Evolutionary conservation across 2,888 invertebrate species (phyloP).

Genomic region (Mimachlamys varia): DNA sequence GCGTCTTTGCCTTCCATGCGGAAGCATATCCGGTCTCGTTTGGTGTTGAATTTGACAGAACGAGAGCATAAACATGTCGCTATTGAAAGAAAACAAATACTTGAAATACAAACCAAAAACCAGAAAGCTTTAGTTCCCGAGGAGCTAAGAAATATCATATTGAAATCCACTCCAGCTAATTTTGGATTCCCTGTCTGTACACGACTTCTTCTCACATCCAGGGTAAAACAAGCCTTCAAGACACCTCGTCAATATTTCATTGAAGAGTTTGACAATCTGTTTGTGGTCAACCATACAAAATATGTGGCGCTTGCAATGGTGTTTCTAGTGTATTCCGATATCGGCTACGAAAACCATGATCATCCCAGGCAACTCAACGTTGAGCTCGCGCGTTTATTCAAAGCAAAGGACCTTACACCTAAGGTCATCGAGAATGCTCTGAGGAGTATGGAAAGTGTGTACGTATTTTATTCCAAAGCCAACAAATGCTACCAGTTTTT

Average conservation of each 20-base stretch:
- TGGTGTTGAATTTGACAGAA: not conserved
- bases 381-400: not conserved
- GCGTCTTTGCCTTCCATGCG: not conserved
- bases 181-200: conserved; percentile 1
- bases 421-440: not conserved
- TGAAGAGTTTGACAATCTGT: not conserved
- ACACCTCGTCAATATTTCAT: not conserved
- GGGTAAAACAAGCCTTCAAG: not conserved
- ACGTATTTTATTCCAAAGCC: conserved; percentile 4
- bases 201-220: not conserved
- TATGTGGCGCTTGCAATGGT: conserved; percentile 28
- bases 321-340: conserved; percentile 5
- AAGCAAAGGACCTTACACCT: not conserved
- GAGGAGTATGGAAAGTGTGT: not conserved
- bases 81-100: not conserved
- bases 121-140: not conserved
- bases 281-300: not conserved
- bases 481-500: not conserved
- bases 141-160: not conserved
- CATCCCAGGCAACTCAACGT: not conserved
- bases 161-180: conserved; percentile 19
- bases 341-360: not conserved
- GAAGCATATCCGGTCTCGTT: not conserved
- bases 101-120: not conserved
- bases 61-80: not conserved